Percentiles rank a stretch among this genome's conserved stretches.
Conservation (phyloP, 1,140 invertebrate species). For the Agrilus planipennis region DNA sequence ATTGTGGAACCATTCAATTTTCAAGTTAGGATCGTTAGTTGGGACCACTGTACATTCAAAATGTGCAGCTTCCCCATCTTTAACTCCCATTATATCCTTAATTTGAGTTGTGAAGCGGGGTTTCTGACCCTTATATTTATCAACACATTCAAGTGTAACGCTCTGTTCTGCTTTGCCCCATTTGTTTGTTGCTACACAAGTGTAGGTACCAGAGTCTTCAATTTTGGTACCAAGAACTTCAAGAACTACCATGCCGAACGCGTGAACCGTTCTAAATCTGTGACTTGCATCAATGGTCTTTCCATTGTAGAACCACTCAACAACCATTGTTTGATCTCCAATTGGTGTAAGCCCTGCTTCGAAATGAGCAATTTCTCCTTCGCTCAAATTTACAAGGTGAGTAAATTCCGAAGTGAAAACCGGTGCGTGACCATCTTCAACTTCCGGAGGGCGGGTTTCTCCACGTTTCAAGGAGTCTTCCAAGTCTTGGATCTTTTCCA, state of each 20-base stretch:
- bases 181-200: constrained; percentile 77
- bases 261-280: constrained; percentile 80
- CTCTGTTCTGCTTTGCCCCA: constrained; percentile 80
- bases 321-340: constrained; percentile 90
- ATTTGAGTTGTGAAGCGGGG: constrained; percentile 82
- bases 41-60: constrained; percentile 87
- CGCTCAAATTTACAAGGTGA: constrained; percentile 66
- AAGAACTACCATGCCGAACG: constrained; percentile 90
- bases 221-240: constrained; percentile 85
- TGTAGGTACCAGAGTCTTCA: constrained; percentile 77
- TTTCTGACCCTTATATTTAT: constrained; percentile 71
- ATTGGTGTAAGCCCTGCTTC: constrained; percentile 87
- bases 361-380: constrained; percentile 88
- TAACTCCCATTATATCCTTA: constrained; percentile 69
- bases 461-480: constrained; percentile 72
- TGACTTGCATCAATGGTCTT: constrained; percentile 79
- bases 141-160: constrained; percentile 70
- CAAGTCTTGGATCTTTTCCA: constrained; percentile 81
- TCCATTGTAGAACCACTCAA: constrained; percentile 96
- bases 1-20: constrained; percentile 94
- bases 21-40: constrained; percentile 85
- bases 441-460: constrained; percentile 51
- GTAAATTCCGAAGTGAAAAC: constrained; percentile 80
- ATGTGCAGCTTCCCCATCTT: constrained; percentile 85
- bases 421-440: constrained; percentile 69